These are phyloP conservation scores for Lepus townsendii DNA, from an alignment of 2,797 vertebrate species.

Conservation along the genomic window DNA sequence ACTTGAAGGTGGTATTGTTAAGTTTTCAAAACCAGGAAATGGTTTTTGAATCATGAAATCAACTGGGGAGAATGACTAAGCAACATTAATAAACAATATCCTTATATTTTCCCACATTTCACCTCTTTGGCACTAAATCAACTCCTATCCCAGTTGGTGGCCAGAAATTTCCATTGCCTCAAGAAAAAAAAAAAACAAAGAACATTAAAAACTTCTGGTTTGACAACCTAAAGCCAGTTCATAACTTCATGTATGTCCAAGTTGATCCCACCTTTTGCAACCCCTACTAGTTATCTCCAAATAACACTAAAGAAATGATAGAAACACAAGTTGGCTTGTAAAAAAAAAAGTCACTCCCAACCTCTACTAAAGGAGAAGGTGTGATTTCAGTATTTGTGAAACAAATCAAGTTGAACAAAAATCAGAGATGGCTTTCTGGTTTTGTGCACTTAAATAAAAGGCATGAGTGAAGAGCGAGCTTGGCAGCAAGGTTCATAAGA, in stretches of 20 bases:
- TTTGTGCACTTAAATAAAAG: background rate
- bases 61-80: conserved; percentile 64
- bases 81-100: conserved; percentile 63
- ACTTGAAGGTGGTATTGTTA: conserved; percentile 55
- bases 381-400: background rate
- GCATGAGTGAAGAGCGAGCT: background rate
- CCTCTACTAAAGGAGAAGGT: background rate
- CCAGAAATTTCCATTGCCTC: conserved; percentile 70
- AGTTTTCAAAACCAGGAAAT: conserved; percentile 75
- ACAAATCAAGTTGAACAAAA: background rate
- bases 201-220: conserved; percentile 11
- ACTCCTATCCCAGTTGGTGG: background rate
- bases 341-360: background rate
- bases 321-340: background rate
- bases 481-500: background rate
- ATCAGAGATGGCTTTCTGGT: background rate
- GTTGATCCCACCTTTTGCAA: background rate
- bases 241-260: background rate
- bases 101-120: conserved; percentile 63
- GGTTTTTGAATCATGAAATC: conserved; percentile 73
- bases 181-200: background rate
- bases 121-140: conserved; percentile 59
- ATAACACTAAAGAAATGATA: background rate
- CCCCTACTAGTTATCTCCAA: background rate
- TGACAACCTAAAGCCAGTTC: background rate